Percentiles rank a stretch among this genome's conserved stretches.
phyloP scores from a whole-genome alignment of 2,888 invertebrate species.

The Campoplex nolae region DNA sequence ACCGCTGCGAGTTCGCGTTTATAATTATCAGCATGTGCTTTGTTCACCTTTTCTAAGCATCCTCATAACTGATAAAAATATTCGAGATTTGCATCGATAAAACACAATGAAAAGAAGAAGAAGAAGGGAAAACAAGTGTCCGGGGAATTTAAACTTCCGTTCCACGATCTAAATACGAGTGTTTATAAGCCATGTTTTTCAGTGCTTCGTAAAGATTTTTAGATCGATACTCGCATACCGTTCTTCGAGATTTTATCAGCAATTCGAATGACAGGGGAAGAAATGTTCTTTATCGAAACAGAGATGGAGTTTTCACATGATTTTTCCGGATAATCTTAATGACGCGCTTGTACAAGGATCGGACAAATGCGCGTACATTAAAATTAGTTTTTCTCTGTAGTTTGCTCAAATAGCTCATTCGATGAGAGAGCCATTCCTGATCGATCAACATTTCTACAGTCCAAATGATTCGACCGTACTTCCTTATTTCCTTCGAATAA shows the following conservation, averaged over 20 bases:
- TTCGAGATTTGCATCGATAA: slow-evolving; percentile 2
- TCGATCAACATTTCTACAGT: neutral
- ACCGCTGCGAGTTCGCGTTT: neutral
- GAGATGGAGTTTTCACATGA: neutral
- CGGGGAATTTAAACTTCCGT: neutral
- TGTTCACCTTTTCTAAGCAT: slow-evolving; percentile 13
- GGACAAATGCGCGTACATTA: neutral
- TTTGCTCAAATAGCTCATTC: neutral
- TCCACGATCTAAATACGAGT: neutral
- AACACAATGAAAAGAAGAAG: neutral
- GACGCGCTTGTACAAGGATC: neutral
- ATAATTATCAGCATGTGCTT: slow-evolving; percentile 2
- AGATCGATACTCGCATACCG: slow-evolving; percentile 6
- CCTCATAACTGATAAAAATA: neutral
- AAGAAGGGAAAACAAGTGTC: neutral
- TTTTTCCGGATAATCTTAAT: neutral
- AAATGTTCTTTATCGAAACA: neutral
- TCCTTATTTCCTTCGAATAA: neutral
- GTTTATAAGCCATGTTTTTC: neutral
- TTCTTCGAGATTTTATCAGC: neutral
- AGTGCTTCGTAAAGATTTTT: neutral
- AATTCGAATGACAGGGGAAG: neutral
- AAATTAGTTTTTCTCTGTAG: neutral
- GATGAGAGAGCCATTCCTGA: neutral
- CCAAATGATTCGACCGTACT: neutral